Evolutionary conservation across 2,888 invertebrate species (phyloP).

Genomic region (Dione juno): DNA sequence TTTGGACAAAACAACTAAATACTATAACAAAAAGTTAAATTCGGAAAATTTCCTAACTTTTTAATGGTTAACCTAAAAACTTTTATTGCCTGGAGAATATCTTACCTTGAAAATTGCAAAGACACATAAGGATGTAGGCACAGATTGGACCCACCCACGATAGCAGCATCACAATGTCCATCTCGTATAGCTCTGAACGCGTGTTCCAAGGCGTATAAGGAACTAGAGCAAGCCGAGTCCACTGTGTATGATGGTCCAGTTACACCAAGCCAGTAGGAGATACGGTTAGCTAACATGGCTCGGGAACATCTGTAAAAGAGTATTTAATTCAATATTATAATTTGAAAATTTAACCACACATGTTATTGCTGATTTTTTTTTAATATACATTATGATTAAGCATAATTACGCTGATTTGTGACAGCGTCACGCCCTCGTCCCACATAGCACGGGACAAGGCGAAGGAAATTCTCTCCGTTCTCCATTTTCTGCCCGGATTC

Average conservation of each 20-base stretch:
- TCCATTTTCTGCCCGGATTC: no score
- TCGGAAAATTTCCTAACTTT: no score
- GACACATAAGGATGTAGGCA: conserved; percentile 94
- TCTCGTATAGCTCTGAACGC: conserved; percentile 89
- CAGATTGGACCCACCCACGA: conserved; percentile 94
- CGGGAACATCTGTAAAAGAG: conserved; percentile 87
- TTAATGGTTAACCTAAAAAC: background rate
- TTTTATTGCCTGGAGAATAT: background rate
- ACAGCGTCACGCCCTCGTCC: no score
- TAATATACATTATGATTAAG: no score
- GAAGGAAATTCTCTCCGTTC: no score
- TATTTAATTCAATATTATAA: background rate
- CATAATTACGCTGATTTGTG: no score
- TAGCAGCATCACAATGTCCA: conserved; percentile 93
- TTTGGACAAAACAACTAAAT: background rate
- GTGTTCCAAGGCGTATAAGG: conserved; percentile 93
- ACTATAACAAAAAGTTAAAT: background rate
- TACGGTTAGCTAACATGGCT: conserved; percentile 95
- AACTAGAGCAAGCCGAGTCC: conserved; percentile 98
- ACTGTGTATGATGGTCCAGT: conserved; percentile 94
- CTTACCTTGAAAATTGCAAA: conserved; percentile 91
- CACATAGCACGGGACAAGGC: no score
- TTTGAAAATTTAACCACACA: no score
- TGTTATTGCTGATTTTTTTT: no score
- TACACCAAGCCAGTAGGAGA: conserved; percentile 94